Base-by-base conservation (phyloP, 2,113 vertebrate species). In the Vanacampus margaritifer region DNA sequence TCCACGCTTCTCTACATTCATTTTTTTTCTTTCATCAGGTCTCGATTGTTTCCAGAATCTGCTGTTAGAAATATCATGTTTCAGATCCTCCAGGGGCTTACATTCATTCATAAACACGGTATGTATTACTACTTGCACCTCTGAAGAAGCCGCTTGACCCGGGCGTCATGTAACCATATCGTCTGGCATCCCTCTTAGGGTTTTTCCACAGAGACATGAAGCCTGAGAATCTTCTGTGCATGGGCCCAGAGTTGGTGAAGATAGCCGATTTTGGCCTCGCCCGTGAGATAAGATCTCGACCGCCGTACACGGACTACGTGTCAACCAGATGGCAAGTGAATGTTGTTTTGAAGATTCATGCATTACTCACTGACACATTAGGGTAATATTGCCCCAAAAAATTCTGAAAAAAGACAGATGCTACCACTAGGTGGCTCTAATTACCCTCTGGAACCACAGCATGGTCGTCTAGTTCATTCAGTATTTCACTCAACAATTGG, bases 31-130 rank as follows among this genome's bases (percentile, higher is more conserved):
- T 87, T 41, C 80, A 89, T 17, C 92, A 99, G 97, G 92, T 94
- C 92, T 86, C 96, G 96, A 75, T 88, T 98, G 89, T 98, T 99
- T 79, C 95, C 97, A 0, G 97, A 99, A 85, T 98, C 97, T 66
- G 94, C 94, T 80, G 94, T 98, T 84, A 95, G 97, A 91, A 99
- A 99, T 83, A 98, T 99, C 75, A 96, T 95, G 94, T 99, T 97
- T 91, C 97, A 99, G 78, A 98, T 98, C 89, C 79, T 99, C 63
- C 97, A 99, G 88, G 97, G 97, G 23, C 89, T 99, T 68, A 91
- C 96, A 51, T 98, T 98, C 89, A 97, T 99, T 91, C 97, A 98
- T 86, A 98, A 98, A 86, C 96, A 99, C 0, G 97, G 96, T 99
- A 93, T 1, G 68, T 71, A 4, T 46, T 9, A 53, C 67, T 60